A percentile compares a stretch with the other conserved stretches of the same genome.
These are phyloP conservation scores for Vannuccia rotundouncinata DNA, from an alignment of 2,888 invertebrate species.

Conservation along the genomic window DNA sequence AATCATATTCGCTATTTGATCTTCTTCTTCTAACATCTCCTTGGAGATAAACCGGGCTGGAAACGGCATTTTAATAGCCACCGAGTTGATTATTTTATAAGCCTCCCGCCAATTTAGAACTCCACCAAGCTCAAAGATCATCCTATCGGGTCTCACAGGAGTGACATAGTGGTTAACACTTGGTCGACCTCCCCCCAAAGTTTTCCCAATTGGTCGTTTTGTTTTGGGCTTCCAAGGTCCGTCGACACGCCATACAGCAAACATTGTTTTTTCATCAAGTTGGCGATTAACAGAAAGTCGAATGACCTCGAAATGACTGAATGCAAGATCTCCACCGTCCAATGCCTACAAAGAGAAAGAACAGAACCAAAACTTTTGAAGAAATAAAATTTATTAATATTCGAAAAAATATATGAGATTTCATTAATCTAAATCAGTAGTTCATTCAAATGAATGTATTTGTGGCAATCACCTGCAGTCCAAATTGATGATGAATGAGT, in stretches of 20 bases:
- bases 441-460: too few species aligned
- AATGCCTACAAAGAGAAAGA: too few species aligned
- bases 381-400: too few species aligned
- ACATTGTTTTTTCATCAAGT: conserved; percentile 73
- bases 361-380: too few species aligned
- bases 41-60: conserved; percentile 75
- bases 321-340: conserved; percentile 72
- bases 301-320: conserved; percentile 80
- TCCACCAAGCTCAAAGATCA: conserved; percentile 88
- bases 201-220: conserved; percentile 69
- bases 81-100: conserved; percentile 59
- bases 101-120: conserved; percentile 69
- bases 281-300: conserved; percentile 70
- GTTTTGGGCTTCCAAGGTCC: conserved; percentile 88
- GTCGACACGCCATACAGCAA: conserved; percentile 87
- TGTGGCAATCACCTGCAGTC: conserved; percentile 80
- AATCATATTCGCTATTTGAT: conserved; percentile 61
- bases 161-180: conserved; percentile 87
- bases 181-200: conserved; percentile 86
- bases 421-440: too few species aligned
- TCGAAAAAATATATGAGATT: too few species aligned
- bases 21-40: conserved; percentile 66
- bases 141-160: conserved; percentile 78
- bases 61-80: conserved; percentile 78
- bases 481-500: conserved; percentile 82